Evolutionary conservation across 2,113 vertebrate genomes (phyloP).

Genomic region (Ascaphus truei): DNA sequence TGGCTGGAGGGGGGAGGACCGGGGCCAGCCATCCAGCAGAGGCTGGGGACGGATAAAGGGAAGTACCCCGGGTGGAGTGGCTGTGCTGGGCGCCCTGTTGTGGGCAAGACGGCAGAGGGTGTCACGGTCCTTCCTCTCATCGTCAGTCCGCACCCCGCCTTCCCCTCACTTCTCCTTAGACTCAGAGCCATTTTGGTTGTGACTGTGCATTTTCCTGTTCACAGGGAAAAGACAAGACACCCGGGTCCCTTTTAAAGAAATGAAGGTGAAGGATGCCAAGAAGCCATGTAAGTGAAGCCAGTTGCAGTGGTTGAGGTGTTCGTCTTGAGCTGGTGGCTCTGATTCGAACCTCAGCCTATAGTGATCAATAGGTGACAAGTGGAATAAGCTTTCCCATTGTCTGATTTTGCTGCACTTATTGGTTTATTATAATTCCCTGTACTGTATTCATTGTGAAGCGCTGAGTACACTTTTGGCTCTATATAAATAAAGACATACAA

Average conservation of each 20-base stretch:
- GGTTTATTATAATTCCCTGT: too few relatives aligned
- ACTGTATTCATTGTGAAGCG: too few relatives aligned
- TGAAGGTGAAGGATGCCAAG: constrained; percentile 81
- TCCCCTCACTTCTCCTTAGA: neutral
- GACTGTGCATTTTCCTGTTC: neutral
- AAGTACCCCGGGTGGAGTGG: neutral
- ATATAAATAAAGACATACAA: too few relatives aligned
- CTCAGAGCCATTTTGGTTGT: neutral
- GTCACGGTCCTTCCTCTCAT: neutral
- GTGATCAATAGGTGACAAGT: too few relatives aligned
- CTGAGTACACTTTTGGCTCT: too few relatives aligned
- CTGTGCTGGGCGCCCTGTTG: too few relatives aligned
- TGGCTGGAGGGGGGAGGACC: neutral
- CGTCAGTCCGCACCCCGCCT: constrained; percentile 20
- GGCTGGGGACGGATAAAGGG: too few relatives aligned
- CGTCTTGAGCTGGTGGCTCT: too few relatives aligned
- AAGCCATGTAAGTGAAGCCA: constrained; percentile 75
- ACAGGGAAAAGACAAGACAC: neutral
- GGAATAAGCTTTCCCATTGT: too few relatives aligned
- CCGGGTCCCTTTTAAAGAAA: constrained; percentile 39
- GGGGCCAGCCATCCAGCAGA: neutral
- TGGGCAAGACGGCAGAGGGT: neutral
- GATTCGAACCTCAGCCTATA: too few relatives aligned
- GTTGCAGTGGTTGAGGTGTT: neutral
- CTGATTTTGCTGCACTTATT: too few relatives aligned